A percentile compares a stretch with the other conserved stretches of the same genome.
These are phyloP conservation scores for Cisticola juncidis DNA, from an alignment of 2,113 vertebrate genomes.

Conservation along the genomic window DNA sequence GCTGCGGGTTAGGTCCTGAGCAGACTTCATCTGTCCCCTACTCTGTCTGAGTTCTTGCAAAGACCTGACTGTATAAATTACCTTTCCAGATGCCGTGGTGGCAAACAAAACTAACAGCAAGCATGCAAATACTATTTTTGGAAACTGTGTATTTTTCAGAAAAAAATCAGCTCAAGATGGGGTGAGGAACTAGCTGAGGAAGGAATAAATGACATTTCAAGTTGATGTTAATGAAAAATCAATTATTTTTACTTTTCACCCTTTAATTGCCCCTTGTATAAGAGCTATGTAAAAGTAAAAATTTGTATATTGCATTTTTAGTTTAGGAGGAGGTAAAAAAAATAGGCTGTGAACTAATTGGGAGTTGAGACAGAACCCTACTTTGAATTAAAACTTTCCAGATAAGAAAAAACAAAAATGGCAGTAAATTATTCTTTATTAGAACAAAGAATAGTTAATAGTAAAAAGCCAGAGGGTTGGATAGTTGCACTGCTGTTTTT, in stretches of 20 bases:
- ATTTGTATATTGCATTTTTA: background rate
- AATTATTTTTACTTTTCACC: background rate
- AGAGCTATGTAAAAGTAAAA: background rate
- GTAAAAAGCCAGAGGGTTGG: background rate
- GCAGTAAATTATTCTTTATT: background rate
- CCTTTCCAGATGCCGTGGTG: background rate
- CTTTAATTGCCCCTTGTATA: background rate
- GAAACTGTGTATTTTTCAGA: background rate
- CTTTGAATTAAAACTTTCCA: background rate
- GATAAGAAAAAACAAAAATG: background rate
- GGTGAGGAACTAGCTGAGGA: background rate
- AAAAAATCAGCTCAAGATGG: background rate
- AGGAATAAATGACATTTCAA: background rate
- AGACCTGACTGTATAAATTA: background rate
- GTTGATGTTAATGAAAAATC: background rate
- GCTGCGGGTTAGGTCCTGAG: background rate
- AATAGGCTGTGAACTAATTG: background rate
- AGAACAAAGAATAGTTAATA: background rate
- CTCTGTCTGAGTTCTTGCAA: background rate
- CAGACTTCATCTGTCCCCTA: background rate
- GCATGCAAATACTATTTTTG: background rate
- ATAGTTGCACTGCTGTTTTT: background rate
- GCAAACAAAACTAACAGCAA: background rate
- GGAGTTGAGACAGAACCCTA: background rate
- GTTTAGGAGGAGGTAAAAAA: background rate